phyloP scores from a whole-genome alignment of 2,113 vertebrate species.

The Macroglossus sobrinus region DNA sequence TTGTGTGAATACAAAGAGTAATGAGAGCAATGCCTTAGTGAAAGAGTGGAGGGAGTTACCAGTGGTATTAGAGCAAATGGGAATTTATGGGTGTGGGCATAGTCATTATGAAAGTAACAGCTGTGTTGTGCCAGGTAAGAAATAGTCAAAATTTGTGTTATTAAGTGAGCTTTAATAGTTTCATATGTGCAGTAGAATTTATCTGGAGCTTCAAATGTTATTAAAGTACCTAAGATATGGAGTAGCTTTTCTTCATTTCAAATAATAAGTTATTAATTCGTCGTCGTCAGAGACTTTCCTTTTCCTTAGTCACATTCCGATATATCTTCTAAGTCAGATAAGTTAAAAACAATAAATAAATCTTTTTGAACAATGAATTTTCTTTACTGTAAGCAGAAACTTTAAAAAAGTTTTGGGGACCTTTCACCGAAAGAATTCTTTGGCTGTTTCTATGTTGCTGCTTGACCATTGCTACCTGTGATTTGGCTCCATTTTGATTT shows the following conservation, averaged over 20 bases:
- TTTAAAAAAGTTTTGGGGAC: background rate
- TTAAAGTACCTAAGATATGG: background rate
- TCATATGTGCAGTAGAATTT: constrained; percentile 25
- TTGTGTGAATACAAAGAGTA: background rate
- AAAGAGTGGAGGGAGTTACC: background rate
- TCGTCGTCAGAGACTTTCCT: background rate
- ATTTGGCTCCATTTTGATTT: background rate
- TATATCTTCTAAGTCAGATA: background rate
- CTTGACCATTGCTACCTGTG: background rate
- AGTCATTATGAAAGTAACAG: background rate
- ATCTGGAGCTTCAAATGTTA: background rate
- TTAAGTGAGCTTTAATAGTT: background rate
- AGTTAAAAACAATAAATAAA: background rate
- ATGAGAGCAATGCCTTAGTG: background rate
- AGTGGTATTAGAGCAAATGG: background rate
- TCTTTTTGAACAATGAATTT: background rate
- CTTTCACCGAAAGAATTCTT: background rate
- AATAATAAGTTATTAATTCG: background rate
- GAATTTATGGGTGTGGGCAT: background rate
- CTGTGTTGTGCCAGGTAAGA: background rate
- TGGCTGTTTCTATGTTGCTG: background rate
- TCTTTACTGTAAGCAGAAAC: background rate
- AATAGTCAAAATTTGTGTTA: background rate
- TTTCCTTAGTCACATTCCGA: background rate
- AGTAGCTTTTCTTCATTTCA: background rate